A percentile compares a stretch with the other conserved stretches of the same genome.
phyloP scores from a whole-genome alignment of 2,113 vertebrate genomes.

The Agapornis roseicollis region DNA sequence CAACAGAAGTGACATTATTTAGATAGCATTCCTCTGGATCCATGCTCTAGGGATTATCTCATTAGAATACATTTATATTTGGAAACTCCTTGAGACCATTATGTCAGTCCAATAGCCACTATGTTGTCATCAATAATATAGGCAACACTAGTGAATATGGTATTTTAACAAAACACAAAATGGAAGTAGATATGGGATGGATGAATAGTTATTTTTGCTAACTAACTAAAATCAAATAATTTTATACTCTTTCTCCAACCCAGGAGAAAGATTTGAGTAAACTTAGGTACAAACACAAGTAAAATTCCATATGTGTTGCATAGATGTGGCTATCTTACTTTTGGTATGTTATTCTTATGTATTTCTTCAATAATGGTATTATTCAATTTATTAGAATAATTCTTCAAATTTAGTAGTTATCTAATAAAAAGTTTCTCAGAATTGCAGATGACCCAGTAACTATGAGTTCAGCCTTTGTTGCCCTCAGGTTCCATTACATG shows the following conservation, averaged over 20 bases:
- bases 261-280: neutral
- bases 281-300: neutral
- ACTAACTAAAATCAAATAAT: neutral
- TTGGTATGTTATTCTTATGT: neutral
- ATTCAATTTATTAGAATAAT: neutral
- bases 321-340: neutral
- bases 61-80: conserved; percentile 36
- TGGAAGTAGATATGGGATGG: neutral
- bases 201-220: neutral
- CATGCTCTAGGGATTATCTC: conserved; percentile 30
- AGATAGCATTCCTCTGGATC: conserved; percentile 5
- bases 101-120: neutral
- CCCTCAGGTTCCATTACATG: neutral
- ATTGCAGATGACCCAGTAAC: neutral
- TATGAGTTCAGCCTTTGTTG: neutral
- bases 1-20: conserved; percentile 40
- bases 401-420: neutral
- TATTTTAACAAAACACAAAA: neutral
- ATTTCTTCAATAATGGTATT: neutral
- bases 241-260: neutral
- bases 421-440: neutral
- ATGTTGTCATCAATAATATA: neutral
- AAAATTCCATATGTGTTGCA: neutral
- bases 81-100: conserved; percentile 7
- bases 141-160: neutral